Evolutionary conservation across 2,888 invertebrate genomes (phyloP).

Genomic region (Pseudanteris insignis): DNA sequence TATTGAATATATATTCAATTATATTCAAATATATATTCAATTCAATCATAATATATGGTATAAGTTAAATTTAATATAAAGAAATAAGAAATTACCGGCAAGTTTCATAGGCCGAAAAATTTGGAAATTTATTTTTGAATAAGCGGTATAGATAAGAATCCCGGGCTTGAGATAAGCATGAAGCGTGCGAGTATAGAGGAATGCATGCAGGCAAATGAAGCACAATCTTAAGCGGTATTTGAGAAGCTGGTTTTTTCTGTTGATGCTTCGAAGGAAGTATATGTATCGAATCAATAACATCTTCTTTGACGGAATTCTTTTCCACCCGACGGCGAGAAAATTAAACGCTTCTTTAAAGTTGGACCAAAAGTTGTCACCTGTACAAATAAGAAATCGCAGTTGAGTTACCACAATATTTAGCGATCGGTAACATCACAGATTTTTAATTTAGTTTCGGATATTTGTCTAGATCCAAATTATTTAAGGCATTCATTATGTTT

Average conservation of each 20-base stretch:
- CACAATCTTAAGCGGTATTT: slow-evolving; percentile 17
- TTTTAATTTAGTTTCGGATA: too few species aligned
- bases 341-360: slow-evolving; percentile 13
- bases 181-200: slow-evolving; percentile 1
- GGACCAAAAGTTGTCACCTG: slow-evolving; percentile 16
- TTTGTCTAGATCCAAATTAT: too few species aligned
- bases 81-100: too few species aligned
- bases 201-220: slow-evolving; percentile 19
- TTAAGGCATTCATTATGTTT: slow-evolving; percentile 17
- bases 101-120: too few species aligned
- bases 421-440: slow-evolving; percentile 18
- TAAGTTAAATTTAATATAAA: too few species aligned
- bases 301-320: slow-evolving; percentile 20
- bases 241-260: slow-evolving; percentile 13
- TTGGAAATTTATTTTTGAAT: too few species aligned
- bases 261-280: slow-evolving; percentile 10
- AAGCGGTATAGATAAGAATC: slow-evolving; percentile 10
- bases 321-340: slow-evolving; percentile 22
- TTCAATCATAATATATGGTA: too few species aligned
- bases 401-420: slow-evolving; percentile 29
- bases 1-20: too few species aligned
- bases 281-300: slow-evolving; percentile 6
- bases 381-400: slow-evolving; percentile 13
- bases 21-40: too few species aligned
- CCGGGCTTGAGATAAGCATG: slow-evolving; percentile 12